These are phyloP conservation scores for Hylaeus anthracinus DNA, from an alignment of 1,140 invertebrate genomes.

Conservation along the genomic window DNA sequence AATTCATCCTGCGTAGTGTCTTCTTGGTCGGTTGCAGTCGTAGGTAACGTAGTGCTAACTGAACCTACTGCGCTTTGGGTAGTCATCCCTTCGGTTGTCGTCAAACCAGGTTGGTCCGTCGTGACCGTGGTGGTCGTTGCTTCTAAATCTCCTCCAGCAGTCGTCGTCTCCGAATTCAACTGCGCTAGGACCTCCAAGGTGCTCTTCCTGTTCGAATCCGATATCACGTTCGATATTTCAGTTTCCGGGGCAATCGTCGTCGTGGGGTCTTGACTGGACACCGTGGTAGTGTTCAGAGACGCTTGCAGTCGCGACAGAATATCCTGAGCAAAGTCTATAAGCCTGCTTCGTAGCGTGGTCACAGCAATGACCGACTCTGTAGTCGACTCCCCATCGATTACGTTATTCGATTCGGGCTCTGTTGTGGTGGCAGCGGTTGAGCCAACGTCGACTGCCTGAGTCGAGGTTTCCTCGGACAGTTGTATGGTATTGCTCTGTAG, in stretches of 20 bases:
- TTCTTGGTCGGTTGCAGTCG: not conserved
- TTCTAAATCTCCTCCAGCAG: not conserved
- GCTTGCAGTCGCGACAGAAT: slow-evolving; percentile 46
- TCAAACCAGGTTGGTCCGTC: not conserved
- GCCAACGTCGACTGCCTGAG: slow-evolving; percentile 12
- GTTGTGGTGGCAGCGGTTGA: slow-evolving; percentile 19
- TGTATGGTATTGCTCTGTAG: slow-evolving; percentile 48
- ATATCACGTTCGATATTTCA: slow-evolving; percentile 37
- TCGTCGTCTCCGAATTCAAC: slow-evolving; percentile 19
- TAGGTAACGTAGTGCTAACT: not conserved
- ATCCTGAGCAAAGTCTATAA: slow-evolving; percentile 57
- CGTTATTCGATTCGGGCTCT: slow-evolving; percentile 29
- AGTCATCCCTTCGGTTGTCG: not conserved
- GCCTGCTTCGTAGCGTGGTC: slow-evolving; percentile 29
- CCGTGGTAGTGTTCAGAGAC: not conserved
- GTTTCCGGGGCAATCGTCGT: not conserved
- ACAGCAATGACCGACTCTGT: slow-evolving; percentile 3
- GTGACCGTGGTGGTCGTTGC: not conserved
- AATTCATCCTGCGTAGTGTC: not conserved
- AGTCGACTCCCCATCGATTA: slow-evolving; percentile 31
- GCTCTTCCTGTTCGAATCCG: slow-evolving; percentile 4
- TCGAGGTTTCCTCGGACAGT: slow-evolving; percentile 11
- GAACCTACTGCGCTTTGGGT: slow-evolving; percentile 28
- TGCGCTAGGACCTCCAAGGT: slow-evolving; percentile 6
- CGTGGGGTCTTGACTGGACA: not conserved